Percentiles rank a stretch among this genome's conserved stretches.
Evolutionary conservation across 2,797 vertebrate genomes (phyloP).

Genomic region (Oreonectes daqikongensis): DNA sequence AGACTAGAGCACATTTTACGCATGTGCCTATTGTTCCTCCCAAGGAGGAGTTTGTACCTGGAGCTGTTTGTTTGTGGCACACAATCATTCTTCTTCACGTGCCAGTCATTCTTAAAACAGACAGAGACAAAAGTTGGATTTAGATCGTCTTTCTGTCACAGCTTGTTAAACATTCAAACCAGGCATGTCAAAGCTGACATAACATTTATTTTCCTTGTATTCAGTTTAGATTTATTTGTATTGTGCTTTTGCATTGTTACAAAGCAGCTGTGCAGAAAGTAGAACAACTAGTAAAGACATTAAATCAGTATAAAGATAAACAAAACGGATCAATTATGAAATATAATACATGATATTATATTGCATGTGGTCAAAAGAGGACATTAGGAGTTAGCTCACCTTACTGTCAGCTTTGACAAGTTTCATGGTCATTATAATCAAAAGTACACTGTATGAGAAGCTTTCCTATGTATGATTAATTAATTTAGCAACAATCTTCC

Average conservation of each 20-base stretch:
- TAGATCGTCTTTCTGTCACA: too few relatives aligned
- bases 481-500: neutral
- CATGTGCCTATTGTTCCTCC: conserved; percentile 14
- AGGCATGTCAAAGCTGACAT: neutral
- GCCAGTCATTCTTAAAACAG: neutral
- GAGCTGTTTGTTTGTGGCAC: neutral
- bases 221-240: too few relatives aligned
- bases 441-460: conserved; percentile 5
- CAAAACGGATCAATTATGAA: too few relatives aligned
- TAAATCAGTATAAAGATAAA: too few relatives aligned
- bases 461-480: neutral
- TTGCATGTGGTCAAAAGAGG: too few relatives aligned
- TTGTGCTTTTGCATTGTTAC: too few relatives aligned
- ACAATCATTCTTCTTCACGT: neutral
- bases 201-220: too few relatives aligned
- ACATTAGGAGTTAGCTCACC: too few relatives aligned
- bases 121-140: neutral
- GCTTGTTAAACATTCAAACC: neutral
- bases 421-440: conserved; percentile 22
- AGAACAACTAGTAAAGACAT: too few relatives aligned
- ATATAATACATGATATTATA: too few relatives aligned
- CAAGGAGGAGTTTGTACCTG: conserved; percentile 25
- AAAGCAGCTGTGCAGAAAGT: too few relatives aligned
- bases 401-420: neutral
- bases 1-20: conserved; percentile 2